Base-by-base conservation (phyloP, 2,888 invertebrate genomes). In the Sericinus montela region DNA sequence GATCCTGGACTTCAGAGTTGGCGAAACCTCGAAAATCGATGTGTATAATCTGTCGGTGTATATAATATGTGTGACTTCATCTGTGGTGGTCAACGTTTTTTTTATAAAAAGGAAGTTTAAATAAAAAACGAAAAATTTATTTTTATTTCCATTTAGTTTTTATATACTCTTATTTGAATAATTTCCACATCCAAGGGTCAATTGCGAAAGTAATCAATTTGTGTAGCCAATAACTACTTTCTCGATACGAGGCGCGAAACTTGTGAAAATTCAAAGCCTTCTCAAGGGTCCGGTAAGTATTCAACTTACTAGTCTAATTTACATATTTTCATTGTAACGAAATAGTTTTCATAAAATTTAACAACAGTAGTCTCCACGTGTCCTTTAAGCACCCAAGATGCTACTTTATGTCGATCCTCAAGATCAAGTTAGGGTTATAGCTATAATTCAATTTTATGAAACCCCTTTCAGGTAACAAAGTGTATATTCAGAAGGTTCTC, bases 401-500 rank as follows among this genome's bases (percentile, higher is more conserved):
- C 72, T 83, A 76, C 77, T 87, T 87, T 85, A 85, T 72, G 84
- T 75, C 76, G 72, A 78, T 82, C 73, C 77, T 77, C 73, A 72
- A 81, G 78, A 78, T 76, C 78, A 70, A 85, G 78, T 84, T 79
- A 78, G 77, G 79, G 82, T 84, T 85, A 87, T 83, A 60, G 69
- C 80, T 76, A 86, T 87, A 85, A 84, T 84, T 87, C 79, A 81
- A 80, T 83, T 84, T 87, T 87, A 87, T 85, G 85, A 79, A 85
- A 83, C 84, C 80, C 77, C 77, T 81, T 83, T 76, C 79, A 81
- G 81, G 80, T 85, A 80, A 80, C 80, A 79, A 80, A 82, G 79
- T 83, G 75, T 83, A 69, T 77, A 67, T 78, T 75, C 66, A 65
- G 63, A 74, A 82, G 79, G 75, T 81, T 84, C 73, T 70, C 77